These are phyloP conservation scores for Erinaceus europaeus DNA, from an alignment of 2,113 vertebrate genomes.

Conservation along the genomic window DNA sequence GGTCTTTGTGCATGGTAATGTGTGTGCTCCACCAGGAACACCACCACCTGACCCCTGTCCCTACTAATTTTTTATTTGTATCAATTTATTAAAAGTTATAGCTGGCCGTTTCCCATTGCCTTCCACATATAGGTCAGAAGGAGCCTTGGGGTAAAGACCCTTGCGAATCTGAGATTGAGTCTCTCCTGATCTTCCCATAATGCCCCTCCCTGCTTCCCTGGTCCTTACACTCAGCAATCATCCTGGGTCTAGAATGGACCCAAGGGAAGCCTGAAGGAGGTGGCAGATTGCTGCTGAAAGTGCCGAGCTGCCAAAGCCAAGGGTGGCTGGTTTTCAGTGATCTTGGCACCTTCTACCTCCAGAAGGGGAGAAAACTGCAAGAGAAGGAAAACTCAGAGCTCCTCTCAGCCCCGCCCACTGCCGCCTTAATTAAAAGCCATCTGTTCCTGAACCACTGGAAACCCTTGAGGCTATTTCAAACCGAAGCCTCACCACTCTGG, in stretches of 20 bases:
- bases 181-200: fast-evolving
- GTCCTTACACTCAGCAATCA: background rate
- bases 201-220: fast-evolving
- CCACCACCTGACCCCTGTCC: too few relatives aligned
- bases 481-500: background rate
- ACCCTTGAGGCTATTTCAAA: background rate
- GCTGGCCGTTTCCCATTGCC: background rate
- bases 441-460: background rate
- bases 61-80: background rate
- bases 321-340: background rate
- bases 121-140: too few relatives aligned
- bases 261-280: background rate
- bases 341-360: background rate
- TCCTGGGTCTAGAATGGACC: background rate
- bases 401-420: background rate
- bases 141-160: background rate
- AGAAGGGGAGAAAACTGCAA: background rate
- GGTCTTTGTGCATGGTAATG: too few relatives aligned
- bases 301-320: background rate
- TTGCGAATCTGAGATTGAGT: background rate
- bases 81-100: background rate
- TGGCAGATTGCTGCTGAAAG: background rate
- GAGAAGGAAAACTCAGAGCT: background rate
- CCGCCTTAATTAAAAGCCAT: constrained; percentile 7
- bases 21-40: too few relatives aligned